Base-by-base conservation (phyloP, 2,113 vertebrate species). In the Pteropus alecto region DNA sequence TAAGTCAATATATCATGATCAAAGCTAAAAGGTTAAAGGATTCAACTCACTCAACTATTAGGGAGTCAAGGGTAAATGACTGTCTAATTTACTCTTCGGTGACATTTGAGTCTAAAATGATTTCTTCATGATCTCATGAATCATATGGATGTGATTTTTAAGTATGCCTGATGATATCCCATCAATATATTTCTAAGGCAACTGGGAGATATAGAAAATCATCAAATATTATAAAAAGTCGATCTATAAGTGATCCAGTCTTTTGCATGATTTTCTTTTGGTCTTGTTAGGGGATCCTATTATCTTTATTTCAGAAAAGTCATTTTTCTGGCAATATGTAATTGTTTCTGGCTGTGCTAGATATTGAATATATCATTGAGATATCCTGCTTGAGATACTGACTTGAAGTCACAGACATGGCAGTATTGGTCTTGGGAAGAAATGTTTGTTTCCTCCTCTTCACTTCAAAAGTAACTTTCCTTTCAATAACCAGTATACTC, bases 31-130 rank as follows among this genome's bases (percentile, higher is more conserved):
- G 26, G 4, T 85, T n/a, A 85, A 92, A 58, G 73, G 54, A 88
- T 77, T 94, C 38, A 35, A 61, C 33, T 56, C 67, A 54, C 6
- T 90, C 68, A 78, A 67, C 33, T 46, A 38, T 26, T 68, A 87
- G 48, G 41, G 78, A 90, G n/a, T 79, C 24, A 96, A 87, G 26
- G 46, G 16, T 78, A 83, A 93, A 65, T 81, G 19, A 76, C 16
- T 96, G 91, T 81, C 15, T 93, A 88, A 63, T 74, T 68, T 86
- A 68, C 8, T 87, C 21, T 79, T 87, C 56, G 48, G 30, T 94
- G 21, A 93, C 67, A 82, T 38, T 91, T 96, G 48, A 77, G 19
- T 71, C 24, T 46, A 18, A 89, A 93, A 92, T 35, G 2, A 65
- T 51, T 85, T 92, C 33, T 85, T 95, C 60, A 67, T 67, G 28